Conservation (phyloP, 1,140 invertebrate species). For the Drosophila kurseongensis region DNA sequence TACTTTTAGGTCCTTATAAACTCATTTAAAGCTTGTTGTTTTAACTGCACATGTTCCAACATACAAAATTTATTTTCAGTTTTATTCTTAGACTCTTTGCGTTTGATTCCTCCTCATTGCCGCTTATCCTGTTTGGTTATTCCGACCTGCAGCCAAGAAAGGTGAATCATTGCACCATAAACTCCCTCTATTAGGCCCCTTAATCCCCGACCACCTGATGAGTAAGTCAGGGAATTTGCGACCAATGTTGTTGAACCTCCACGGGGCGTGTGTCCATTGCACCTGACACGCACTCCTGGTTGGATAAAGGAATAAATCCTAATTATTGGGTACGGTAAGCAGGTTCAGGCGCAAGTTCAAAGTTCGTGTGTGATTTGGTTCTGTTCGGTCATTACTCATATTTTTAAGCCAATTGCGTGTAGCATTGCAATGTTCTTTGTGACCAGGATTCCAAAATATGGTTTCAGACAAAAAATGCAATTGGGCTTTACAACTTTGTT, state of each 20-base stretch:
- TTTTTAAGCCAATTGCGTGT: neutral
- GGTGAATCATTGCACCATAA: conserved; percentile 47
- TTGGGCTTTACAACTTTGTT: no score
- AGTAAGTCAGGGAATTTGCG: conserved; percentile 55
- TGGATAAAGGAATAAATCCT: neutral
- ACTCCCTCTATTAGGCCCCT: neutral
- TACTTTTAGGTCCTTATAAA: no score
- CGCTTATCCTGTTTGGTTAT: conserved; percentile 28
- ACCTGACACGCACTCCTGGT: conserved; percentile 37
- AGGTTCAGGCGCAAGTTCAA: conserved; percentile 57
- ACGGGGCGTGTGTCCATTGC: conserved; percentile 39
- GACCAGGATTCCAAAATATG: no score
- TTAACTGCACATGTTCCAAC: no score
- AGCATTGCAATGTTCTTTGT: no score
- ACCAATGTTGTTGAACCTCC: conserved; percentile 22
- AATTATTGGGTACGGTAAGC: neutral
- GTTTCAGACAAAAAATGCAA: no score
- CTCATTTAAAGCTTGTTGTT: no score
- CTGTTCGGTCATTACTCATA: conserved; percentile 23
- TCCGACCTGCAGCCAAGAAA: neutral
- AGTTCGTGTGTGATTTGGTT: conserved; percentile 40
- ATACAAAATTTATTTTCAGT: neutral
- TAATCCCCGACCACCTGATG: conserved; percentile 21
- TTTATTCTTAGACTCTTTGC: neutral
- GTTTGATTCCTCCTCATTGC: no score